phyloP scores from a whole-genome alignment of 2,113 vertebrate species.

The Solea senegalensis region DNA sequence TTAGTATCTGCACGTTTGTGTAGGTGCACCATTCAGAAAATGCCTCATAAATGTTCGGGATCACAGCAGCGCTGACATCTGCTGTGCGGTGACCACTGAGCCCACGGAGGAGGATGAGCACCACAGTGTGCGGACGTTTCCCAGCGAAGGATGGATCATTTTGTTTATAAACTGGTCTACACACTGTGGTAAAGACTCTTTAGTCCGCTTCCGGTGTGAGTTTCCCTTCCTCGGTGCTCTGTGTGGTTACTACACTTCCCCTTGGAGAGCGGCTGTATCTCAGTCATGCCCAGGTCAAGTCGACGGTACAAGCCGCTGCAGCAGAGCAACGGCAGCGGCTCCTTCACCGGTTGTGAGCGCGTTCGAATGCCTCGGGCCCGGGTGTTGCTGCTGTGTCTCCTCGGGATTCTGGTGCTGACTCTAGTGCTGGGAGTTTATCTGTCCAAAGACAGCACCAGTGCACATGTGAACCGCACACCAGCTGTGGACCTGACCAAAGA shows the following conservation, averaged over 20 bases:
- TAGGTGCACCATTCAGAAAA: background rate
- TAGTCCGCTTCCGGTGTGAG: conserved; percentile 49
- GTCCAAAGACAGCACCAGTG: conserved; percentile 60
- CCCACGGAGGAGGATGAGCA: background rate
- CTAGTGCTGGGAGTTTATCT: conserved; percentile 75
- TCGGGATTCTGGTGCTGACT: conserved; percentile 72
- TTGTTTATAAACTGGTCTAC: conserved; percentile 5
- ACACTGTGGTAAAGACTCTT: background rate
- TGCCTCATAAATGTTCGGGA: background rate
- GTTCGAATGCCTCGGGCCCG: conserved; percentile 64
- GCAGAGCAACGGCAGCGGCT: conserved; percentile 48
- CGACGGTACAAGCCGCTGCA: conserved; percentile 71
- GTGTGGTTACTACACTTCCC: conserved; percentile 66
- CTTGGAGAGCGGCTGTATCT: background rate
- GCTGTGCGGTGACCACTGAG: too few species aligned
- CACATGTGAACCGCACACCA: conserved; percentile 25
- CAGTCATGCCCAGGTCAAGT: conserved; percentile 75
- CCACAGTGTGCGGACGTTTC: background rate
- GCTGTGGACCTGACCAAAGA: conserved; percentile 66
- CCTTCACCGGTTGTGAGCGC: conserved; percentile 61
- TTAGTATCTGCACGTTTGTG: background rate
- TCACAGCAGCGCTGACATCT: background rate
- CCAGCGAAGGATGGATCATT: background rate
- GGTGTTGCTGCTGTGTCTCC: conserved; percentile 72
- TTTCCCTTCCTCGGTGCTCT: conserved; percentile 8